Percentiles rank a stretch among this genome's conserved stretches.
phyloP scores from a whole-genome alignment of 23 tunicate species.

The Trididemnum nubilum region DNA sequence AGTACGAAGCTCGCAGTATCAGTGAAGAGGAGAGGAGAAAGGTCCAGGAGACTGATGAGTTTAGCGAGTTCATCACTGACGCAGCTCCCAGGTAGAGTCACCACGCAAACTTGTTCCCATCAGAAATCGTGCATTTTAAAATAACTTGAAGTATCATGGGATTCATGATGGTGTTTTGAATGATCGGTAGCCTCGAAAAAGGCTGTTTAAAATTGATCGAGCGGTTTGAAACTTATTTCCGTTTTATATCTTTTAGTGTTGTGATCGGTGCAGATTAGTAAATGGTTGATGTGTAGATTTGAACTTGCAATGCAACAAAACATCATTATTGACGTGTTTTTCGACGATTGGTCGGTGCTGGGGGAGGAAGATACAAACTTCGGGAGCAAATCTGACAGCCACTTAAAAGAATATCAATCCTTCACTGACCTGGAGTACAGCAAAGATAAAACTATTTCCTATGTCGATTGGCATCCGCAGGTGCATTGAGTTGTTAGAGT shows the following conservation, averaged over 20 bases:
- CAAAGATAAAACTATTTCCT: slow-evolving; percentile 87
- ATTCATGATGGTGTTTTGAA: no score
- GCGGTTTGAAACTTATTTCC: no score
- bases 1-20: slow-evolving; percentile 71
- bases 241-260: no score
- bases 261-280: no score
- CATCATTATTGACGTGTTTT: slow-evolving; percentile 70
- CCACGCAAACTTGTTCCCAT: no score
- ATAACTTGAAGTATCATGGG: no score
- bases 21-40: slow-evolving; percentile 3
- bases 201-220: no score
- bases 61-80: not conserved
- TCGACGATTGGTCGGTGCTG: slow-evolving; percentile 82
- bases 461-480: slow-evolving; percentile 95
- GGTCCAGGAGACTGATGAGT: not conserved
- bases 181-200: no score
- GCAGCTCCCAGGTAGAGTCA: not conserved
- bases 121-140: no score
- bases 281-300: no score
- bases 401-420: slow-evolving; percentile 95
- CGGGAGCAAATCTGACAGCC: slow-evolving; percentile 89
- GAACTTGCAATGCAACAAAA: slow-evolving; percentile 90
- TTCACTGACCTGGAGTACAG: slow-evolving; percentile 93
- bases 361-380: slow-evolving; percentile 91
- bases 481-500: no score